A percentile compares a stretch with the other conserved stretches of the same genome.
These are phyloP conservation scores for Lydus trimaculatus DNA, from an alignment of 2,888 invertebrate genomes.

Conservation along the genomic window DNA sequence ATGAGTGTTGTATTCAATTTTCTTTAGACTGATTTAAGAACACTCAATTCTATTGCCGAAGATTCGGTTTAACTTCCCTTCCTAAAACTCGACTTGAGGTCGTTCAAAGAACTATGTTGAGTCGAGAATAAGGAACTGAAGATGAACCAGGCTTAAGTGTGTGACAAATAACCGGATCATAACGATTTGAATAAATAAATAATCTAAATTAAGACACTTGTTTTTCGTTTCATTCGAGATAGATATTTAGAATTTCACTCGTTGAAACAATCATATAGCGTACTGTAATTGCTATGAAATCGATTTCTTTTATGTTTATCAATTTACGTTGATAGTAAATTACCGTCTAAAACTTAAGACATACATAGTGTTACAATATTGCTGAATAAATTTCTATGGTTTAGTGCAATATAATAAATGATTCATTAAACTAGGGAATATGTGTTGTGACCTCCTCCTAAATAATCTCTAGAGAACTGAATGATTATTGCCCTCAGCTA, in stretches of 20 bases:
- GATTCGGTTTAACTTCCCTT: too few relatives aligned
- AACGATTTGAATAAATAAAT: too few relatives aligned
- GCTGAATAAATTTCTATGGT: constrained; percentile 19
- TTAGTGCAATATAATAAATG: constrained; percentile 28
- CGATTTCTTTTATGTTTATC: not conserved
- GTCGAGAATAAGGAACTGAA: too few relatives aligned
- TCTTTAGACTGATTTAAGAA: too few relatives aligned
- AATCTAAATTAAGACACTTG: too few relatives aligned
- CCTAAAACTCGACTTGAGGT: too few relatives aligned
- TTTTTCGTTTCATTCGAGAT: too few relatives aligned
- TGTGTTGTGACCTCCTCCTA: constrained; percentile 33
- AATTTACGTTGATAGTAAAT: not conserved
- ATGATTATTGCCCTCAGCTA: constrained; percentile 34
- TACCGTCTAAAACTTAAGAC: not conserved
- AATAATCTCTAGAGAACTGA: constrained; percentile 34
- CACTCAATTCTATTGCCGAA: too few relatives aligned
- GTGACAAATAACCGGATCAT: too few relatives aligned
- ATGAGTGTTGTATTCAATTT: too few relatives aligned
- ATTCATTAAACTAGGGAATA: constrained; percentile 34
- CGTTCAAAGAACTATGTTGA: too few relatives aligned
- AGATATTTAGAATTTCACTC: not conserved
- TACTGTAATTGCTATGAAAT: not conserved
- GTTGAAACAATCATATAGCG: not conserved
- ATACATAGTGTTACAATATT: not conserved
- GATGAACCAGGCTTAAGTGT: too few relatives aligned